Percentiles rank a stretch among this genome's conserved stretches.
Conservation (phyloP, 2,113 vertebrate species). For the Galeopterus variegatus region DNA sequence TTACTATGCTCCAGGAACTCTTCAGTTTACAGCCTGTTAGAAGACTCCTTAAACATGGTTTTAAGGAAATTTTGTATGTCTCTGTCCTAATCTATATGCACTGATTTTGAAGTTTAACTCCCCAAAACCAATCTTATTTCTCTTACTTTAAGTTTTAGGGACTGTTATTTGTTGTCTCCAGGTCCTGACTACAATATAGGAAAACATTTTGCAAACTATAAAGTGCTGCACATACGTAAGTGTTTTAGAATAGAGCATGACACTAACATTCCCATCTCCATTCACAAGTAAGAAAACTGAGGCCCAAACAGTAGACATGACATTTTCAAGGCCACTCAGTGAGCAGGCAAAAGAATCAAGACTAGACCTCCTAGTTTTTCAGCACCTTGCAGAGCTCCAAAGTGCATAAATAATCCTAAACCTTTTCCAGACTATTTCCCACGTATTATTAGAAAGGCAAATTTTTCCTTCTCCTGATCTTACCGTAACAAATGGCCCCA, state of each 20-base stretch:
- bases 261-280: not conserved
- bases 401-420: not conserved
- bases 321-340: not conserved
- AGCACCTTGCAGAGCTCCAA: not conserved
- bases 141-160: not conserved
- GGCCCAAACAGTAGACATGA: not conserved
- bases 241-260: not conserved
- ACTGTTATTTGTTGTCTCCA: not conserved
- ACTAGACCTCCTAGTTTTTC: not conserved
- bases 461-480: slow-evolving; percentile 2
- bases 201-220: not conserved
- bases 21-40: not conserved
- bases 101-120: not conserved
- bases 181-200: not conserved
- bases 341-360: not conserved
- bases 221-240: not conserved
- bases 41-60: not conserved
- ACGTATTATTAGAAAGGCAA: not conserved
- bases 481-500: not conserved
- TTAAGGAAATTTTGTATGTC: not conserved
- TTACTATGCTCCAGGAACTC: not conserved
- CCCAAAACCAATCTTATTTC: not conserved
- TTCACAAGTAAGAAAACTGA: slow-evolving; percentile 18
- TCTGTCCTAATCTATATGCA: not conserved
- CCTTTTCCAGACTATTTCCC: not conserved